Evolutionary conservation across 2,888 invertebrate genomes (phyloP), one percentile per base, ranked within the genome.

Genomic region (Chaetogeoica ovagalla): DNA sequence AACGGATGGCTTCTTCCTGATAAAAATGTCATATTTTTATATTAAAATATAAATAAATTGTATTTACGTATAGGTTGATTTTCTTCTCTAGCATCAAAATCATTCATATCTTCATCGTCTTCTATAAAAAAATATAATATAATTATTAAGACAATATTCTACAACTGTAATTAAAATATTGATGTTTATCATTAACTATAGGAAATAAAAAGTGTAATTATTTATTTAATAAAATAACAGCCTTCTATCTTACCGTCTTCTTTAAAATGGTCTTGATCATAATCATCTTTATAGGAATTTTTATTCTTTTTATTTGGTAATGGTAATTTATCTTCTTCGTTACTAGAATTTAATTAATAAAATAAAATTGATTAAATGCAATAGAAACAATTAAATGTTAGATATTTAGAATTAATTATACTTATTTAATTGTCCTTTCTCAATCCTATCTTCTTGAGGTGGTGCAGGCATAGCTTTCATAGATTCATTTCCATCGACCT

Each of bases 211-310:
- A 17, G 13, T 52, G 1, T 55, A 19, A 55, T 55, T 55, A 55
- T 55, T 55, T 19, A 55, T 55, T 55, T 55, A 55, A 19, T 55
- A 23, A 48, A 15, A 19, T 48, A 9, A 62, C 37, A 37, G 37
- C 63, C 52, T 74, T 63, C 52, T 17, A 63, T 68, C 55, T 81
- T 55, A 81, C 70, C 81, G 55, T 81, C 81, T 75, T 84, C 81
- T 68, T 81, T 75, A 17, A 63, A 66, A 81, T 82, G 81, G 30
- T 84, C 83, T 62, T 85, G 84, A 62, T 85, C 85, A 48, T 85
- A 85, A 13, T 85, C 77, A n/a, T 85, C 83, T 37, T 84, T 85
- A 39, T 87, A 86, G 59, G 86, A 86, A 37, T 81, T 52, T 76
- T 82, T 83, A 19, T 75, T 82, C 71, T 81, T 76, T 66, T 82